Evolutionary conservation across 2,888 invertebrate genomes (phyloP).

Genomic region (Mesorhabditis sp.): DNA sequence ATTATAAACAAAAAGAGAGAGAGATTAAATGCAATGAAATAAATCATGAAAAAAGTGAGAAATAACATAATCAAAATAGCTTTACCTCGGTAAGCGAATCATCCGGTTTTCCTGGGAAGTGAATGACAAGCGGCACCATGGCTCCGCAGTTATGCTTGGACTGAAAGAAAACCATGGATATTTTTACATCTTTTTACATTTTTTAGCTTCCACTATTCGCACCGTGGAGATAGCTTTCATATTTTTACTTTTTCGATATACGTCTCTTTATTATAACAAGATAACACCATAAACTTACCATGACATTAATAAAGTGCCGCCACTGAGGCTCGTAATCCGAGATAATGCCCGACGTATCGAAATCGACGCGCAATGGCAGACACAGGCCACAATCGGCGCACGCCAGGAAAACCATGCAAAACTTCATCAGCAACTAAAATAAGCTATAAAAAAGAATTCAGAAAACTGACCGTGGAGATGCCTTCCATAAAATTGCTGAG

Average conservation of each 20-base stretch:
- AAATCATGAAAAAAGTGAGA: too few species aligned
- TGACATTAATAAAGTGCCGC: not conserved
- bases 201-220: too few species aligned
- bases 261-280: too few species aligned
- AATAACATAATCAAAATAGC: too few species aligned
- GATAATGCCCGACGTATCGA: not conserved
- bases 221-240: too few species aligned
- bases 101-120: not conserved
- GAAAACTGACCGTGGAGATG: not conserved
- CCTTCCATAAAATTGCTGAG: not conserved
- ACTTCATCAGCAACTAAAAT: not conserved
- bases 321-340: not conserved
- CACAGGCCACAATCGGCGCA: not conserved
- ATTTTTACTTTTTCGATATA: too few species aligned
- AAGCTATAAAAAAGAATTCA: not conserved
- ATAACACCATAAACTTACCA: not conserved
- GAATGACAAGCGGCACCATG: slow-evolving; percentile 4
- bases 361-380: not conserved
- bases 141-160: not conserved
- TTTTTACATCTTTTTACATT: not conserved
- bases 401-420: not conserved
- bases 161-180: not conserved
- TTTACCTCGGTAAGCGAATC: not conserved
- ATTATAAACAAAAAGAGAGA: not conserved
- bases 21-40: too few species aligned